Conservation (phyloP, 92 coral and sea anemone species). For the Heteractis magnifica region DNA sequence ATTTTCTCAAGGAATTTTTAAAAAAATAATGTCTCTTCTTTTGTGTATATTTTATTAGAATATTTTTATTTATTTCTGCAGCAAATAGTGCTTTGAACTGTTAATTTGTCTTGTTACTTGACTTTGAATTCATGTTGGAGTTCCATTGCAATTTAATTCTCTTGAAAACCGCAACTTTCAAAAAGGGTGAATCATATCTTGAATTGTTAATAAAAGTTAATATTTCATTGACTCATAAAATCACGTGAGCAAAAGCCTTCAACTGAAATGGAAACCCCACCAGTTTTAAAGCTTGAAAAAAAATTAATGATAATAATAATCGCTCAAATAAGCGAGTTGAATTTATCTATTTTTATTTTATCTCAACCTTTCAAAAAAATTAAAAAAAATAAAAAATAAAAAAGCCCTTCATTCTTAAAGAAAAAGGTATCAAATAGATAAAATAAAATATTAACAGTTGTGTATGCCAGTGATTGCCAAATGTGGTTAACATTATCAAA, state of each 20-base stretch:
- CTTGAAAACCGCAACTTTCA: slow-evolving; percentile 28
- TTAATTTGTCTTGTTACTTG: neutral
- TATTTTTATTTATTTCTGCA: neutral
- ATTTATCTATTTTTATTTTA: too few species aligned
- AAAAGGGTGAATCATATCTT: slow-evolving; percentile 16
- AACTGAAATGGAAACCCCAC: neutral
- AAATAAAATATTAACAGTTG: too few species aligned
- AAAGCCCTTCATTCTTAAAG: too few species aligned
- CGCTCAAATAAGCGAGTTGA: too few species aligned
- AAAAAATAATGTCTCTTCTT: neutral
- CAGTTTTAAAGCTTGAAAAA: neutral
- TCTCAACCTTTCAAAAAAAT: too few species aligned
- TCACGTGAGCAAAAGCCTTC: neutral
- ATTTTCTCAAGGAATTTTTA: neutral
- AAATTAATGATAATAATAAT: neutral
- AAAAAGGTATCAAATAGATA: too few species aligned
- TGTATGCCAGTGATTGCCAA: neutral
- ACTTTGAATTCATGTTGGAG: neutral
- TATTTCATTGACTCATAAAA: slow-evolving; percentile 2
- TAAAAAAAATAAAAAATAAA: too few species aligned
- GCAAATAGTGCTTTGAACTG: neutral
- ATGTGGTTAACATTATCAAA: neutral
- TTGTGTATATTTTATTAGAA: neutral
- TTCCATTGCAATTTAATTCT: slow-evolving; percentile 35
- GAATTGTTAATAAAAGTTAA: slow-evolving; percentile 27